These are phyloP conservation scores for Drosophila koepferae DNA, from an alignment of 2,888 invertebrate species.

Conservation along the genomic window DNA sequence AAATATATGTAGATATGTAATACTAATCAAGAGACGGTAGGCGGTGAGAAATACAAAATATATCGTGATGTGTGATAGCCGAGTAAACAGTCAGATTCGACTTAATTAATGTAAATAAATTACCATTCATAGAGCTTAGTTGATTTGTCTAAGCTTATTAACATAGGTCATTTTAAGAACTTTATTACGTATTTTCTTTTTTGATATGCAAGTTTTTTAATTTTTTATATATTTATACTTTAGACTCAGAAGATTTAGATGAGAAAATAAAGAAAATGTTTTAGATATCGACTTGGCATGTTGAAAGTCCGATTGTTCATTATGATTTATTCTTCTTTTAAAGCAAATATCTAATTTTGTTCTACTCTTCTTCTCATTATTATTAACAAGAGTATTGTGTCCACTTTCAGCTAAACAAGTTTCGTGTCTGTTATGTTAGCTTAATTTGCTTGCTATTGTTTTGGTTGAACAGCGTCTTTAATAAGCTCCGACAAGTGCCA, in stretches of 20 bases:
- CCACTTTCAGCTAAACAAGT: neutral
- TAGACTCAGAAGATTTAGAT: too few relatives aligned
- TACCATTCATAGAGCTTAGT: neutral
- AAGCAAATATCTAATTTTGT: neutral
- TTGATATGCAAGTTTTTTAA: too few relatives aligned
- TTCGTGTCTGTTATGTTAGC: neutral
- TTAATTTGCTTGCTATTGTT: slow-evolving; percentile 5
- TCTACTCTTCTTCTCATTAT: neutral
- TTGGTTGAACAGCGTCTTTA: neutral
- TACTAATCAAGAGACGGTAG: neutral
- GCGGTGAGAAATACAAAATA: neutral
- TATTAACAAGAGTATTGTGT: neutral
- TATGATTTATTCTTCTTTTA: neutral
- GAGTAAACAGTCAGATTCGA: neutral
- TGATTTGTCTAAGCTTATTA: neutral
- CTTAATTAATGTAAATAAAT: neutral
- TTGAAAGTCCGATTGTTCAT: neutral
- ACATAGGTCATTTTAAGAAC: neutral
- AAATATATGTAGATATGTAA: neutral
- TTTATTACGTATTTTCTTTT: too few relatives aligned
- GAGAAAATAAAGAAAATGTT: too few relatives aligned
- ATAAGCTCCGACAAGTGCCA: slow-evolving; percentile 9
- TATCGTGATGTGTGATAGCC: neutral
- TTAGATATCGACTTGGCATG: neutral
- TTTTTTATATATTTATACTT: too few relatives aligned